Base-by-base conservation (phyloP, 2,888 invertebrate genomes). In the Oscheius sp. region DNA sequence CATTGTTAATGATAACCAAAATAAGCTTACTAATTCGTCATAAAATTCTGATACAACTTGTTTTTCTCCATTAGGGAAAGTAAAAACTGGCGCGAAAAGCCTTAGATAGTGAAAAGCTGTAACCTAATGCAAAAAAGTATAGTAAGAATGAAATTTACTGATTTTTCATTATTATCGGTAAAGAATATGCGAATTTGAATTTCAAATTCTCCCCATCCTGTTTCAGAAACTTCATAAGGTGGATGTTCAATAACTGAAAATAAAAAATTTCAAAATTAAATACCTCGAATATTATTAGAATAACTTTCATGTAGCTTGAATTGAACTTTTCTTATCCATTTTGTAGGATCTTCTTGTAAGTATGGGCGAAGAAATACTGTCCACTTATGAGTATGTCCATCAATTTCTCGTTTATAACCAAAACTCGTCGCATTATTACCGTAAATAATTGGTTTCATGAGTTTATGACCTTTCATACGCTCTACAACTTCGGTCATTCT, bases 151-250 rank as follows among this genome's bases (percentile, higher is more conserved):
- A 0, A 33, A 50, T n/a, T 36, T 45, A 94, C 94, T 17, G 94
- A 93, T 86, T 93, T 90, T 88, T 95, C 98, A 84, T 94, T 94
- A 0, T 94, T 93, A 89, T 98, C 97, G 86, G 93, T 92, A 83
- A 98, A 98, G 87, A 94, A 94, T 72, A 98, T 93, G 87, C 96
- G 96, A 64, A 99, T 95, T 36, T 94, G 93, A 75, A 97, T 93
- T 88, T 98, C 97, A 87, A 98, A 98, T 88, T 98, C 98, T 77
- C 98, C 98, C 97, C 98, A 98, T 1, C 97, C 97, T 0, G 97
- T 97, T 88, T 98, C 97, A 0, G 93, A 94, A 5, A 98, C 91
- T 89, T 97, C 96, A 86, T 94, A 98, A 0, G 97, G 98, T 0
- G 95, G 95, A 86, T 94, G 94, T 0, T 93, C 92, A 0, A 96